Evolutionary conservation across 2,113 vertebrate genomes (phyloP).

Genomic region (Acrocephalus kingi): DNA sequence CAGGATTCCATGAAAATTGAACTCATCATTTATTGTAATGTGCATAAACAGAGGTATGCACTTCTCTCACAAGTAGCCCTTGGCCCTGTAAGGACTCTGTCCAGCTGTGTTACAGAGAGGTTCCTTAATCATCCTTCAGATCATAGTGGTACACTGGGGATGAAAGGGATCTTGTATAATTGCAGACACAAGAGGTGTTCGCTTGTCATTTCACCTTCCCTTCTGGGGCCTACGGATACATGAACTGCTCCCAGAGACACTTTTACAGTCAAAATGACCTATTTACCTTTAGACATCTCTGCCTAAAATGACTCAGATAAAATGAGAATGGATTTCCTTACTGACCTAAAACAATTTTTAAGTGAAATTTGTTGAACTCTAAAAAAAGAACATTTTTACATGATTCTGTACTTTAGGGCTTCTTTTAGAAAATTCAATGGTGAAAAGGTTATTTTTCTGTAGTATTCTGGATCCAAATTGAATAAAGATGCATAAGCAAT

Average conservation of each 20-base stretch:
- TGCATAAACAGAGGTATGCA: rapidly evolving
- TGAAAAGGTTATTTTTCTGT: background rate
- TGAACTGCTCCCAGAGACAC: background rate
- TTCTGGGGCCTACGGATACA: background rate
- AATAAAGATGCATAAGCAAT: background rate
- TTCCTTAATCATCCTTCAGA: background rate
- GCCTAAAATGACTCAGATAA: background rate
- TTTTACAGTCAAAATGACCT: background rate
- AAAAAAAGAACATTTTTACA: background rate
- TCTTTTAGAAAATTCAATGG: background rate
- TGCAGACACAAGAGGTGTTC: background rate
- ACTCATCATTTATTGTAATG: background rate
- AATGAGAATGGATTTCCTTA: background rate
- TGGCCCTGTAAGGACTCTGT: background rate
- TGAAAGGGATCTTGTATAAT: background rate
- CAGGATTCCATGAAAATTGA: background rate
- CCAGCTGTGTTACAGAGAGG: background rate
- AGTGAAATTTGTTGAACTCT: background rate
- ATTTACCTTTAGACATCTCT: background rate
- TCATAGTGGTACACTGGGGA: background rate
- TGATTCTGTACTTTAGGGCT: background rate
- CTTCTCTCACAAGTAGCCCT: background rate
- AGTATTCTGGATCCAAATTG: background rate
- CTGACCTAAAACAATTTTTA: background rate
- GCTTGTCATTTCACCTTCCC: background rate